phyloP scores from a whole-genome alignment of 2,113 vertebrate species.

The Zosterops borbonicus region DNA sequence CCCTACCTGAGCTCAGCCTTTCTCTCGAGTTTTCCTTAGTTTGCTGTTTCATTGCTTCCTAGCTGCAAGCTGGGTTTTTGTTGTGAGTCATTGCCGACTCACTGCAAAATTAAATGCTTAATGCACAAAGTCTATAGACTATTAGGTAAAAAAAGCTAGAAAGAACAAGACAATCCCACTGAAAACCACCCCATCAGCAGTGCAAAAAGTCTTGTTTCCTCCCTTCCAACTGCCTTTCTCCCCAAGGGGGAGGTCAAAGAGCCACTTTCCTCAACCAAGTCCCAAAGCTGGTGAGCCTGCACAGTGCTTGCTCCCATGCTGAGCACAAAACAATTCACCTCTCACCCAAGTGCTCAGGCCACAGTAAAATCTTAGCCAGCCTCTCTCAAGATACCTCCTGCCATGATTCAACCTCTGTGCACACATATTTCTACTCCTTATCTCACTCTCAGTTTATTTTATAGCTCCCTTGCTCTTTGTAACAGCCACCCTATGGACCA shows the following conservation, averaged over 20 bases:
- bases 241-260: not conserved
- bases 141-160: not conserved
- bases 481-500: rapidly evolving
- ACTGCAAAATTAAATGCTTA: not conserved
- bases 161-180: not conserved
- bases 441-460: not conserved
- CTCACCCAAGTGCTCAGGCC: not conserved
- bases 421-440: not conserved
- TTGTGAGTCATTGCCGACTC: not conserved
- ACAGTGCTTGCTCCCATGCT: not conserved
- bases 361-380: not conserved
- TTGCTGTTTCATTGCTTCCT: not conserved
- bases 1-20: not conserved
- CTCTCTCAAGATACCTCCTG: not conserved
- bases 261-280: not conserved
- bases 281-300: no score
- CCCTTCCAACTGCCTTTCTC: not conserved
- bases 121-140: not conserved
- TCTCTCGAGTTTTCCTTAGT: not conserved
- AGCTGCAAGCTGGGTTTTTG: not conserved
- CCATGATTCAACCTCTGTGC: not conserved
- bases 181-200: not conserved
- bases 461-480: not conserved
- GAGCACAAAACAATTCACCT: not conserved
- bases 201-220: not conserved